phyloP scores from a whole-genome alignment of 2,888 invertebrate genomes.

The Mythimna loreyi region DNA sequence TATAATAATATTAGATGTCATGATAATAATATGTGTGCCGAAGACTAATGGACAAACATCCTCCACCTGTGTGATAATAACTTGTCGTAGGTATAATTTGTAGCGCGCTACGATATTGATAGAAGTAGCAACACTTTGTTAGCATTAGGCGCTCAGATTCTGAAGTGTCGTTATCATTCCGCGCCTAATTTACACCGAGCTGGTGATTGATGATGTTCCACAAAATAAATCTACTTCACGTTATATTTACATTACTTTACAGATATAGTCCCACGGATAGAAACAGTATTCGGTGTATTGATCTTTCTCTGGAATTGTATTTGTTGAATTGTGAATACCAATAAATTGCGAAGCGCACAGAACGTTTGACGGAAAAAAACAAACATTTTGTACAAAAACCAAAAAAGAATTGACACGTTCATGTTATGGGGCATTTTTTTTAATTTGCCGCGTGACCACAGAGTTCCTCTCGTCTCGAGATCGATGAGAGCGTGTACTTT shows the following conservation, averaged over 20 bases:
- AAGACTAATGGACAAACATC: no score
- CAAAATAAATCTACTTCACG: slow-evolving; percentile 13
- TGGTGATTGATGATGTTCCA: slow-evolving; percentile 27
- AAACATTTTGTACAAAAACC: background rate
- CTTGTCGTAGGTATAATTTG: background rate
- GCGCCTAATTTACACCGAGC: slow-evolving; percentile 1
- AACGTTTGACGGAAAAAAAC: background rate
- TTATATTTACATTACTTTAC: slow-evolving; percentile 17
- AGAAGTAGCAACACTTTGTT: slow-evolving; percentile 9
- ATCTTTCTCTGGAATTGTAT: slow-evolving; percentile 23
- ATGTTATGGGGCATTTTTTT: background rate
- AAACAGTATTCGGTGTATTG: slow-evolving; percentile 36
- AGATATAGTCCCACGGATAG: slow-evolving; percentile 14
- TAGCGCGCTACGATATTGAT: background rate
- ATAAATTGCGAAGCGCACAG: background rate
- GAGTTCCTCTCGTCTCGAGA: background rate
- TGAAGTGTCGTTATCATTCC: background rate
- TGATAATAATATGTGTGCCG: background rate
- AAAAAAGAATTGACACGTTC: background rate
- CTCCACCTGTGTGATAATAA: background rate
- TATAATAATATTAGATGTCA: background rate
- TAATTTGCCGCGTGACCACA: background rate
- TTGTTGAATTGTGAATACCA: background rate
- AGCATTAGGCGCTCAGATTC: background rate
- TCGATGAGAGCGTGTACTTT: slow-evolving; percentile 27